Evolutionary conservation across 1,140 invertebrate species (phyloP).

Genomic region (Heliconius nattereri): DNA sequence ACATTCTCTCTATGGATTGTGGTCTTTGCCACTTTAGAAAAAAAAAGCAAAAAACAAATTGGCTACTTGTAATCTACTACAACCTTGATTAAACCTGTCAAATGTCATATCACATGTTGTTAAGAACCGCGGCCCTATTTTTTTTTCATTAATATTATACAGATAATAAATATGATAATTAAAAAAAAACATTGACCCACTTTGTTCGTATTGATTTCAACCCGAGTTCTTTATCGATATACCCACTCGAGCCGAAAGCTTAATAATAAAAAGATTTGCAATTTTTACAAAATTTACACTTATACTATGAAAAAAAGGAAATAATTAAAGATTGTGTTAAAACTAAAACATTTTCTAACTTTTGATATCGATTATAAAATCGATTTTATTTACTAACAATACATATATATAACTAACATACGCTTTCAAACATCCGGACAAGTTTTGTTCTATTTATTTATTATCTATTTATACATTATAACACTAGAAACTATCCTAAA

Average conservation of each 20-base stretch:
- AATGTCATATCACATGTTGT: slow-evolving; percentile 13
- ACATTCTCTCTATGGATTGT: background rate
- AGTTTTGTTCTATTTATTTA: slow-evolving; percentile 24
- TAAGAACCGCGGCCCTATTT: slow-evolving; percentile 15
- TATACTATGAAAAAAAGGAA: slow-evolving; percentile 18
- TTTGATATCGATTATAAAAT: background rate
- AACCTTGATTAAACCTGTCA: slow-evolving; percentile 15
- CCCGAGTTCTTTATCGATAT: slow-evolving; percentile 29
- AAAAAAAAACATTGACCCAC: slow-evolving; percentile 37
- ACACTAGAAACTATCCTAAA: slow-evolving; percentile 22
- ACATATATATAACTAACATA: slow-evolving; percentile 23
- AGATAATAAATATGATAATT: slow-evolving; percentile 28
- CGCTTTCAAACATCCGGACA: slow-evolving; percentile 10
- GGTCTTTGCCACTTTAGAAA: slow-evolving; percentile 10
- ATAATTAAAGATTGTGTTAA: slow-evolving; percentile 9
- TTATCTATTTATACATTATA: slow-evolving; percentile 27
- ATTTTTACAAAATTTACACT: slow-evolving; percentile 40
- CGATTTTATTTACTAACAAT: background rate
- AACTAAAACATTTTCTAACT: slow-evolving; percentile 1
- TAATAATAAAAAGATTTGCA: slow-evolving; percentile 27
- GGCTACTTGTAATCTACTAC: slow-evolving; percentile 14
- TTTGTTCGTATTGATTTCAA: slow-evolving; percentile 36
- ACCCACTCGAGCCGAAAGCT: slow-evolving; percentile 21
- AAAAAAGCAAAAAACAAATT: slow-evolving; percentile 12
- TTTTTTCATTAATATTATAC: slow-evolving; percentile 16